Percentiles rank a stretch among this genome's conserved stretches.
Conservation (phyloP, 2,797 vertebrate genomes). For the Microhierax caerulescens region DNA sequence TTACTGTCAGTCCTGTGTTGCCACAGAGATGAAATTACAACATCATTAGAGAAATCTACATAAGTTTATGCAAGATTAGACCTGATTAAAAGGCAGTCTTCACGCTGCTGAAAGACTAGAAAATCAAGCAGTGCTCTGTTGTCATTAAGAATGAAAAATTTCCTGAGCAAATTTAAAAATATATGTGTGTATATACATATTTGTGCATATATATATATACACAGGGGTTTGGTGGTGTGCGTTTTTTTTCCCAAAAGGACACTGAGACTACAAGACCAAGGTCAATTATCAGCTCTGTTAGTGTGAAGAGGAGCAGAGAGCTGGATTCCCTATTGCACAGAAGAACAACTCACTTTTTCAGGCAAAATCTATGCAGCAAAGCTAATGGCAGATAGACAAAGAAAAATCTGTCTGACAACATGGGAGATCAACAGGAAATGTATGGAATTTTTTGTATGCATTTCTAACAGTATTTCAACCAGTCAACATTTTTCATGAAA, state of each 20-base stretch:
- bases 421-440: background rate
- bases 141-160: background rate
- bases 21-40: background rate
- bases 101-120: background rate
- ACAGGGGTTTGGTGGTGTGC: accelerated
- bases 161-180: background rate
- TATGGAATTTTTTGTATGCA: background rate
- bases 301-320: background rate
- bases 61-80: background rate
- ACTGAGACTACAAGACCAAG: background rate
- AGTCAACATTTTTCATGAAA: background rate
- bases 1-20: background rate
- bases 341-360: background rate
- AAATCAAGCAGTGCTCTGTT: background rate
- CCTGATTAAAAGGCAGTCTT: background rate
- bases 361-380: background rate
- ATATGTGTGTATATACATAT: background rate
- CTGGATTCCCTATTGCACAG: background rate
- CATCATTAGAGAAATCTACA: background rate
- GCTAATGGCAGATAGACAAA: background rate
- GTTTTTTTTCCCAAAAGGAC: background rate
- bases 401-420: background rate
- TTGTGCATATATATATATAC: background rate
- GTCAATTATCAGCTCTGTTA: background rate
- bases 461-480: background rate